Base-by-base conservation (phyloP, 2,888 invertebrate species). In the Apodemia zela region DNA sequence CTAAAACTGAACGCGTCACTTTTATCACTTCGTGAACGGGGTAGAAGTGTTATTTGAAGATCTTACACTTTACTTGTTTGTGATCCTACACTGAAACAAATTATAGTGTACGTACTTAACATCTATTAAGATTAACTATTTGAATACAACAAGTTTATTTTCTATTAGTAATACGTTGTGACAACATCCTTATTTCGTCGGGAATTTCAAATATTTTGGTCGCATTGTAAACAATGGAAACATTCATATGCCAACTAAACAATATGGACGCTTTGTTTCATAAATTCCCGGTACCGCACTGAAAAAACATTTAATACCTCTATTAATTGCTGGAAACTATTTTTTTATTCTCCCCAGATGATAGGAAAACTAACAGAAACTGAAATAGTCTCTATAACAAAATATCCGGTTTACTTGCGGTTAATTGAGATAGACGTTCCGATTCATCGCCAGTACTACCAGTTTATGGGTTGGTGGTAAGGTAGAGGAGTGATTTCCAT, bases 151-250 rank as follows among this genome's bases (percentile, higher is more conserved):
- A 35, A 35, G 35, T 35, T 35, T 35, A 35, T 35, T 42, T 2
- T 6, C 7, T 33, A 6, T 7, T 47, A 17, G 6, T 6, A 33
- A 5, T 7, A 5, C 21, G n/a, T 18, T 15, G 54, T 54, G 29
- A 2, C 21, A 8, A 6, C 25, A 15, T 7, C 54, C 54, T 54
- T 54, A 54, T 15, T 25, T 54, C 15, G 25, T 54, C 15, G 7
- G 54, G 0, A 29, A 54, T 54, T 54, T 54, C 13, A 54, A 54
- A 25, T 54, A 54, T 54, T 25, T 54, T 25, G 15, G 54, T 25
- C 54, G 18, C 54, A 54, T 54, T 54, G 54, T 25, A 54, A 15
- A 54, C 54, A 25, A 25, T 45, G n/a, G 8, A 29, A 54, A 54
- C 25, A 54, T 51, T 51, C 51, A 51, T 51, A 25, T 21, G 13